phyloP scores from a whole-genome alignment of 2,888 invertebrate species.

The Operophtera brumata region DNA sequence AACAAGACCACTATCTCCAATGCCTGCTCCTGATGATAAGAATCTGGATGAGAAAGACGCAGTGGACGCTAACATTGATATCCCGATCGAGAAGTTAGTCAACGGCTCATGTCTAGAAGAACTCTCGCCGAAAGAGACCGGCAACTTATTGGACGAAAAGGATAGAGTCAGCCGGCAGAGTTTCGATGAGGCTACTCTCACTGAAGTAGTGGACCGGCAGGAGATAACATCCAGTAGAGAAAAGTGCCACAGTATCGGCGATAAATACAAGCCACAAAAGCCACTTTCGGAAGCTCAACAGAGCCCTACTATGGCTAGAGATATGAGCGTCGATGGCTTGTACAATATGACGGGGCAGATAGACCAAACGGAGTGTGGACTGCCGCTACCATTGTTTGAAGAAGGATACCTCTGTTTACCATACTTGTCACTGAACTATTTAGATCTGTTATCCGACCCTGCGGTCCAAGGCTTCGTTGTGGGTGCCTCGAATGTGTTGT shows the following conservation, averaged over 20 bases:
- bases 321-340: slow-evolving; percentile 83
- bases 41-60: slow-evolving; percentile 36
- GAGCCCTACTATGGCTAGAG: slow-evolving; percentile 83
- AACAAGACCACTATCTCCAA: slow-evolving; percentile 68
- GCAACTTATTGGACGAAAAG: slow-evolving; percentile 69
- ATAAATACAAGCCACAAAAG: slow-evolving; percentile 72
- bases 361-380: slow-evolving; percentile 88
- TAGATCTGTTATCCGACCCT: slow-evolving; percentile 93
- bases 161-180: slow-evolving; percentile 70
- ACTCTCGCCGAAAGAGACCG: slow-evolving; percentile 67
- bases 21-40: slow-evolving; percentile 47
- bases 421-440: slow-evolving; percentile 95
- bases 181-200: slow-evolving; percentile 65
- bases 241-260: slow-evolving; percentile 76
- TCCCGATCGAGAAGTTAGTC: slow-evolving; percentile 46
- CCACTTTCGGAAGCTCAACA: slow-evolving; percentile 65
- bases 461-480: slow-evolving; percentile 93
- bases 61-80: slow-evolving; percentile 43
- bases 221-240: slow-evolving; percentile 63
- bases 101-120: slow-evolving; percentile 63
- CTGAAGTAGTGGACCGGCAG: slow-evolving; percentile 62
- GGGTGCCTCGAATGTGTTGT: slow-evolving; percentile 99
- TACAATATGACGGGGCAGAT: slow-evolving; percentile 84
- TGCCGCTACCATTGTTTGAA: slow-evolving; percentile 92
- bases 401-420: slow-evolving; percentile 97